Evolutionary conservation across 2,113 vertebrate genomes (phyloP), one percentile per base, ranked within the genome.

Genomic region (Entelurus aequoreus): DNA sequence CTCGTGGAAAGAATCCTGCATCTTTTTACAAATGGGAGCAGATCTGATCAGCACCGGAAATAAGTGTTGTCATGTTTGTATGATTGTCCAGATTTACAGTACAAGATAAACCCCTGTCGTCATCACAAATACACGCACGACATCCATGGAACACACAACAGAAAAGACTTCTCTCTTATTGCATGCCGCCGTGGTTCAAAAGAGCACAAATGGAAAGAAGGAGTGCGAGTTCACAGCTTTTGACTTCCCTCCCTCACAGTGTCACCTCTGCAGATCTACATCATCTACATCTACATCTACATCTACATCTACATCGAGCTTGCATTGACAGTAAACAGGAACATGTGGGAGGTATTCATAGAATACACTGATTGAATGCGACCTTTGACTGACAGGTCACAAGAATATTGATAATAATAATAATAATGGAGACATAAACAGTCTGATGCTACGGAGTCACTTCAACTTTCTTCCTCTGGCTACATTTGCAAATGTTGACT

Each of bases 181-280:
- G 90, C 90, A 90, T 88, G 89, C 87, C 28, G 28, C 28, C 28
- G 3, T 4, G 81, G 84, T 88, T 84, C 71, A 88, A 80, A 89
- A 87, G 77, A 88, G 80, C 76, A 85, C 84, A 80, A 82, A 88
- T 75, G 78, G 87, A 40, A 88, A 88, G 78, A 77, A 82, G 78
- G 68, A 81, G 77, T 83, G 79, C 80, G 82, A 60, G 70, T 86
- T 89, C 88, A 89, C 86, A 89, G 88, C 88, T 83, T 88, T 83
- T 85, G 73, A 79, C 75, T 69, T 28, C 80, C 69, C 65, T 88
- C 89, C 82, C 92, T 93, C 94, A 97, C 95, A 96, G 94, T 96
- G 95, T 94, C 91, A 87, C 90, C 92, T 93, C 88, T 88, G 90
- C 91, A 91, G 82, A 90, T 92, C 90, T 92, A 86, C 86, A 68